Evolutionary conservation across 2,888 invertebrate genomes (phyloP), one percentile per base, ranked within the genome.

Genomic region (Hyposoter dolosus): DNA sequence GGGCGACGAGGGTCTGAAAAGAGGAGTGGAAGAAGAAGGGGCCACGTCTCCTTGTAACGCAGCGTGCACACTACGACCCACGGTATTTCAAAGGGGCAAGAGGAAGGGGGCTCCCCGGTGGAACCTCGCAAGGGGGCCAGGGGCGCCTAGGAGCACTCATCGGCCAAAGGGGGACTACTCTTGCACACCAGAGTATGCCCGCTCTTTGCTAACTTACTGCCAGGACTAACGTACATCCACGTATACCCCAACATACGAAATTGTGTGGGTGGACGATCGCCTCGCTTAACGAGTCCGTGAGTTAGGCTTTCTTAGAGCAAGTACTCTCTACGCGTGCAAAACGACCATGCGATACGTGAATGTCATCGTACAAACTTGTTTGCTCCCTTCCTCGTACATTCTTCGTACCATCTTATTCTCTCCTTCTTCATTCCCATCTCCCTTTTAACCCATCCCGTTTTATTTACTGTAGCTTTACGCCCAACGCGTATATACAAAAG

Each of bases 81-180:
- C 60, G 75, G 40, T 50, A 71, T 77, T 65, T 43, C 32, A 28
- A 65, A 28, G 68, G 66, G 74, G 63, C 32, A 60, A 3, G n/a
- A 19, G 43, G 45, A 23, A 12, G 32, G 35, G 69, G 43, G 66
- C 82, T 66, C 53, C 53, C 40, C 19, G 76, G 75, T 32, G 85
- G 77, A 77, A 86, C 84, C 85, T 84, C 82, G 82, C 83, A 76
- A 88, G 78, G 88, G 84, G 69, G 84, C 68, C 83, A 88, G 87
- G 90, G 91, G 90, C 90, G 90, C 90, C 90, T 90, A 90, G 89
- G 89, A 88, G 90, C 89, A 89, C 93, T 91, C 91, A 90, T 91
- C 91, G 91, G 90, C 90, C 90, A 89, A 92, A 92, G 92, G 91
- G 92, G 91, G 65, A 71, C 60, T 60, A 28, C 60, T 60, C 28